Percentiles rank a stretch among this genome's conserved stretches.
Evolutionary conservation across 2,113 vertebrate genomes (phyloP).

Genomic region (Daboia siamensis): DNA sequence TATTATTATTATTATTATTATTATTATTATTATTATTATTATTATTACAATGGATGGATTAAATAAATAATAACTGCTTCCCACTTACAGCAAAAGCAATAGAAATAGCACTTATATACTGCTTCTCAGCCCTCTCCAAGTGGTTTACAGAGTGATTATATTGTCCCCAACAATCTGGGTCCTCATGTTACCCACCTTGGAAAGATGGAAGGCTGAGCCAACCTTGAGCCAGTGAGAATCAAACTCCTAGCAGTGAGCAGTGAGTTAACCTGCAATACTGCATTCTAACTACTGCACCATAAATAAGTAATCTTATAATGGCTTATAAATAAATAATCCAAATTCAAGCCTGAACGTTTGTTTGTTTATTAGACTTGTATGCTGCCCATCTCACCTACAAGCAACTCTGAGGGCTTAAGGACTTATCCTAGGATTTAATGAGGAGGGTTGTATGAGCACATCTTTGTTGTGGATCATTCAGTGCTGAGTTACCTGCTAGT

Average conservation of each 20-base stretch:
- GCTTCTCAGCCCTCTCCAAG: not conserved
- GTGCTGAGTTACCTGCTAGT: not conserved
- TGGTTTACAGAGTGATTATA: not conserved
- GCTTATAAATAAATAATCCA: not conserved
- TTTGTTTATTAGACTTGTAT: not conserved
- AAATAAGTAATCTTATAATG: not conserved
- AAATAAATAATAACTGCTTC: not conserved
- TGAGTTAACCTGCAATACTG: not conserved
- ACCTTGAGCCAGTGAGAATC: not conserved
- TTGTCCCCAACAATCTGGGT: not conserved
- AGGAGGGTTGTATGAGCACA: not conserved
- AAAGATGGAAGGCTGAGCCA: not conserved
- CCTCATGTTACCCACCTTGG: not conserved
- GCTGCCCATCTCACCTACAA: not conserved
- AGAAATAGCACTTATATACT: not conserved
- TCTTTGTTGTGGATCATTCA: not conserved
- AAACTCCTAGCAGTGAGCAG: not conserved
- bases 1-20: no score
- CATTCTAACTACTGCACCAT: not conserved
- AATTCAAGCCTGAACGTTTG: not conserved
- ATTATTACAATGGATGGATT: not conserved
- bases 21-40: no score
- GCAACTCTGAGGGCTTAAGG: not conserved
- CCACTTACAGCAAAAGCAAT: not conserved
- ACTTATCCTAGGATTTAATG: not conserved